Conservation (phyloP, 2,797 vertebrate genomes). For the Notolabrus celidotus region DNA sequence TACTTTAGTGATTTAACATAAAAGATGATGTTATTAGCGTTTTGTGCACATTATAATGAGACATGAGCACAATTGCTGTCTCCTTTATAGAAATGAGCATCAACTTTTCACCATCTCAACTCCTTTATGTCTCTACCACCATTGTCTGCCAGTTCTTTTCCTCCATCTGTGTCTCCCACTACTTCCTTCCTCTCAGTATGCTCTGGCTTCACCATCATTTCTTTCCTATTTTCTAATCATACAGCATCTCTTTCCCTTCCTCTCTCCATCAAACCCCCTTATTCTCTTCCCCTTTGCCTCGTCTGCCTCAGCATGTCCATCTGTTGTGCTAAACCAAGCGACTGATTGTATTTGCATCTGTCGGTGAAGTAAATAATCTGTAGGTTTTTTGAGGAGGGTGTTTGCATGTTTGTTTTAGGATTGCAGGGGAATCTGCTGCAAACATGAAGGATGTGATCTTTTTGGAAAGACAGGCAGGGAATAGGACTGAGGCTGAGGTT, state of each 20-base stretch:
- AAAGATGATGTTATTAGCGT: slow-evolving; percentile 1
- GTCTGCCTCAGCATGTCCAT: slow-evolving; percentile 64
- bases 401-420: slow-evolving; percentile 10
- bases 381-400: slow-evolving; percentile 32
- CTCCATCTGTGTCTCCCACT: slow-evolving; percentile 66
- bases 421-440: not conserved
- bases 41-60: not conserved
- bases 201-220: slow-evolving; percentile 51
- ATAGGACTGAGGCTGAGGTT: slow-evolving; percentile 21
- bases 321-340: slow-evolving; percentile 71
- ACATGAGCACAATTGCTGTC: slow-evolving; percentile 4
- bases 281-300: slow-evolving; percentile 31
- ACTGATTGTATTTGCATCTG: slow-evolving; percentile 58
- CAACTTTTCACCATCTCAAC: slow-evolving; percentile 39
- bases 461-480: slow-evolving; percentile 20
- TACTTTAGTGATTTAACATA: not conserved
- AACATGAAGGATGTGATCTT: slow-evolving; percentile 16
- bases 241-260: slow-evolving; percentile 13
- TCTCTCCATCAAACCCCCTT: slow-evolving; percentile 26
- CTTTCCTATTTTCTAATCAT: slow-evolving; percentile 35
- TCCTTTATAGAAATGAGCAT: slow-evolving; percentile 57
- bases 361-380: slow-evolving; percentile 55
- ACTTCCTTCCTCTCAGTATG: slow-evolving; percentile 39
- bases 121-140: slow-evolving; percentile 37
- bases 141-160: slow-evolving; percentile 61